Conservation (phyloP, 2,113 vertebrate species). For the Grus americana region DNA sequence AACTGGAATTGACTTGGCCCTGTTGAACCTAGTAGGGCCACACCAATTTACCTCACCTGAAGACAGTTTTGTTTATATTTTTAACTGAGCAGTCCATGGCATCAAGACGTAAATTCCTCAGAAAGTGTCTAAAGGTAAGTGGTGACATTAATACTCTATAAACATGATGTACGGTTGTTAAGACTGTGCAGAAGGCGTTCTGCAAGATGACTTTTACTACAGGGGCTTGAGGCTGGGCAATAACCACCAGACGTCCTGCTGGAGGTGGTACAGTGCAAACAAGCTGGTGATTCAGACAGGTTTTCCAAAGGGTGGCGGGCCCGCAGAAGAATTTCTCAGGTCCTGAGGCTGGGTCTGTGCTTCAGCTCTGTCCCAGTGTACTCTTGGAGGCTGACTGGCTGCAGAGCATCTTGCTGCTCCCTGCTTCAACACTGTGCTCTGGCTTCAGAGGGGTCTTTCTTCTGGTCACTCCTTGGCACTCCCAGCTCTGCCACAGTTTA, state of each 20-base stretch:
- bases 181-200: neutral
- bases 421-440: neutral
- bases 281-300: neutral
- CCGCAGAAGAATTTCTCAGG: neutral
- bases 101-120: neutral
- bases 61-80: neutral
- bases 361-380: neutral
- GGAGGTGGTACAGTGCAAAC: neutral
- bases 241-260: neutral
- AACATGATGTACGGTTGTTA: neutral
- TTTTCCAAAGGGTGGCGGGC: rapidly evolving
- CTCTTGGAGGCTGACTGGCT: neutral
- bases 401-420: neutral
- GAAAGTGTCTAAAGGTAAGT: neutral
- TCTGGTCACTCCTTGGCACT: no score
- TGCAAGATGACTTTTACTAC: neutral
- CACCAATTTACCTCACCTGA: neutral
- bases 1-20: neutral
- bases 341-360: neutral
- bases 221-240: neutral
- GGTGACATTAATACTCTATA: neutral
- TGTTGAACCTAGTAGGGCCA: neutral
- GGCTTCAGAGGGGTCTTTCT: neutral
- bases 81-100: neutral
- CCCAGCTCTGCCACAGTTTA: neutral